Percentiles rank a stretch among this genome's conserved stretches.
phyloP scores from a whole-genome alignment of 92 coral and sea anemone genomes.

The Phenganax stokvisi region DNA sequence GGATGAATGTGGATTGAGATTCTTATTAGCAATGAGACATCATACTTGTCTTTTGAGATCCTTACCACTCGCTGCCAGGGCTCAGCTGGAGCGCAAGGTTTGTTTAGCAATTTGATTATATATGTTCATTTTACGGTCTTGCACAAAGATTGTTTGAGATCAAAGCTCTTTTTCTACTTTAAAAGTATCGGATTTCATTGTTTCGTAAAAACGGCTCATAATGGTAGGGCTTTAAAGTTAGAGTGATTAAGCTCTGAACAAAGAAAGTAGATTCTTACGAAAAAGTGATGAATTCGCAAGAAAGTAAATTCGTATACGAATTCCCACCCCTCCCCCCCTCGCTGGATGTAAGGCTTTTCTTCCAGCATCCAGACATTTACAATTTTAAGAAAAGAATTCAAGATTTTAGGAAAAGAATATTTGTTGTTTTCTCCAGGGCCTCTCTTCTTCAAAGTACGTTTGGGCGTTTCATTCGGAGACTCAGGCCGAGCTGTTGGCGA shows the following conservation, averaged over 20 bases:
- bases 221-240: too few relatives aligned
- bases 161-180: not conserved
- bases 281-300: too few relatives aligned
- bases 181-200: too few relatives aligned
- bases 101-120: not conserved
- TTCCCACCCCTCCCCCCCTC: too few relatives aligned
- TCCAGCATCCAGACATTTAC: not conserved
- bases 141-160: not conserved
- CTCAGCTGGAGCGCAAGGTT: constrained; percentile 77
- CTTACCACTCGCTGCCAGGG: constrained; percentile 76
- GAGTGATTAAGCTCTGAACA: too few relatives aligned
- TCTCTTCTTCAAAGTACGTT: constrained; percentile 80
- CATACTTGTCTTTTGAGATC: constrained; percentile 95
- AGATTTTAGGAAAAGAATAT: not conserved
- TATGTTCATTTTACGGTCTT: not conserved
- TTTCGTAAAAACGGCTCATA: too few relatives aligned
- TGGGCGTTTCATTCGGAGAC: constrained; percentile 99
- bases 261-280: too few relatives aligned
- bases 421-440: constrained; percentile 49
- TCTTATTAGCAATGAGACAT: constrained; percentile 93
- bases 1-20: constrained; percentile 95
- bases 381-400: not conserved
- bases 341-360: not conserved
- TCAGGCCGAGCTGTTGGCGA: constrained; percentile 89
- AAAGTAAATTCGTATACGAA: too few relatives aligned